Evolutionary conservation across 1,140 invertebrate genomes (phyloP).

Genomic region (Saccostrea cuccullata): DNA sequence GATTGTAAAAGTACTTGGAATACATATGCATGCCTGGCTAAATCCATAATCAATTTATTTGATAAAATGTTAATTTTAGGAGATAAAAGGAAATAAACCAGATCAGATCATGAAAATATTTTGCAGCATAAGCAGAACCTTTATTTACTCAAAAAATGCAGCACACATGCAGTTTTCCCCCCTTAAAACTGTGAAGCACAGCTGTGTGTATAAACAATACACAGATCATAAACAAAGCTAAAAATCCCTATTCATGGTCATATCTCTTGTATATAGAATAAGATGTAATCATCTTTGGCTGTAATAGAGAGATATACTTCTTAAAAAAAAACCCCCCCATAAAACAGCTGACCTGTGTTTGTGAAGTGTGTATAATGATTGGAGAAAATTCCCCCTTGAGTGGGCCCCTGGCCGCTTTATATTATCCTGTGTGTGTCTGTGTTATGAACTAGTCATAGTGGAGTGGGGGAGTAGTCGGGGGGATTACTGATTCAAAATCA

Average conservation of each 20-base stretch:
- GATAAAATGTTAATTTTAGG: neutral
- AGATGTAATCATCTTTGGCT: neutral
- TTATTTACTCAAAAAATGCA: neutral
- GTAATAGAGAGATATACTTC: neutral
- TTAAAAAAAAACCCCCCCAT: neutral
- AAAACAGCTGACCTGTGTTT: conserved; percentile 5
- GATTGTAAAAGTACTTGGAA: too few species aligned
- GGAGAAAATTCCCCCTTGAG: conserved; percentile 19
- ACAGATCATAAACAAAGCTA: neutral
- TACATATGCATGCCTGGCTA: too few species aligned
- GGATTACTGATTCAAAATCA: conserved; percentile 7
- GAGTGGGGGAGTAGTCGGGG: neutral
- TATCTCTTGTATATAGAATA: neutral
- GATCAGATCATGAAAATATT: neutral
- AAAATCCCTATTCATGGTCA: neutral
- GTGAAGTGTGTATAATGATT: neutral
- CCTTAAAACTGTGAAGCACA: neutral
- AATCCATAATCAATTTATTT: neutral
- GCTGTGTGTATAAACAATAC: neutral
- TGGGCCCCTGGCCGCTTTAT: conserved; percentile 19
- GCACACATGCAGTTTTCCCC: neutral
- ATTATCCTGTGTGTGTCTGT: conserved; percentile 32
- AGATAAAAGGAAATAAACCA: neutral
- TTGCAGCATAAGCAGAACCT: conserved; percentile 10
- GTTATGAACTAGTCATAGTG: conserved; percentile 33